Evolutionary conservation across 2,113 vertebrate species (phyloP).

Genomic region (Peromyscus californicus): DNA sequence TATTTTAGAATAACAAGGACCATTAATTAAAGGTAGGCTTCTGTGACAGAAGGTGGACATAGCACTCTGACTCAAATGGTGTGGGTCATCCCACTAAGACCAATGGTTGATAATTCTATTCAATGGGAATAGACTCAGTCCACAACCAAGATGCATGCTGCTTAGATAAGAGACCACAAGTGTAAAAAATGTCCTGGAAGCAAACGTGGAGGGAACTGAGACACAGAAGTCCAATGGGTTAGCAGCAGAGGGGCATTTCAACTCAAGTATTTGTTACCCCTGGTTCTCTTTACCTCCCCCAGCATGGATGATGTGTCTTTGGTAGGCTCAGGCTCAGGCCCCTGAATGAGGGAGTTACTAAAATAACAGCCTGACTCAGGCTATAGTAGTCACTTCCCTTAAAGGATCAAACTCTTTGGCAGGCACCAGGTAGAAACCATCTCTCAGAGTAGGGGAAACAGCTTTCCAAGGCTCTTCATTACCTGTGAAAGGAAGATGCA

Average conservation of each 20-base stretch:
- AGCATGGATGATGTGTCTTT: neutral
- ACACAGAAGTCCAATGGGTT: too few species aligned
- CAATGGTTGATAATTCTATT: rapidly evolving
- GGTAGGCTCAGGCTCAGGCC: neutral
- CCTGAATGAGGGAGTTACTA: neutral
- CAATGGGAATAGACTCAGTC: too few species aligned
- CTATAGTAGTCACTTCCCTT: neutral
- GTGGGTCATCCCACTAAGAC: too few species aligned
- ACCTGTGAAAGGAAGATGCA: neutral
- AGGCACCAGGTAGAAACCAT: neutral
- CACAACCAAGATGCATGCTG: neutral
- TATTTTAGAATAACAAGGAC: neutral
- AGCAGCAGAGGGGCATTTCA: neutral
- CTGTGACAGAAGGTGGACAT: neutral
- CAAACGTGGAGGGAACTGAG: neutral
- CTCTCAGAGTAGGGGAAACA: neutral
- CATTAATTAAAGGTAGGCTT: neutral
- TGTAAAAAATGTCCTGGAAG: neutral
- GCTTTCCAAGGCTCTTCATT: neutral
- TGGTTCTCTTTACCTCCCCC: neutral
- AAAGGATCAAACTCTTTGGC: neutral
- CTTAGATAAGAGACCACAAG: neutral
- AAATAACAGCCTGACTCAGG: neutral
- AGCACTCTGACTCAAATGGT: neutral
- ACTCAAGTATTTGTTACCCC: too few species aligned